Base-by-base conservation (phyloP, 2,113 vertebrate genomes). In the Megatriorchis doriae region DNA sequence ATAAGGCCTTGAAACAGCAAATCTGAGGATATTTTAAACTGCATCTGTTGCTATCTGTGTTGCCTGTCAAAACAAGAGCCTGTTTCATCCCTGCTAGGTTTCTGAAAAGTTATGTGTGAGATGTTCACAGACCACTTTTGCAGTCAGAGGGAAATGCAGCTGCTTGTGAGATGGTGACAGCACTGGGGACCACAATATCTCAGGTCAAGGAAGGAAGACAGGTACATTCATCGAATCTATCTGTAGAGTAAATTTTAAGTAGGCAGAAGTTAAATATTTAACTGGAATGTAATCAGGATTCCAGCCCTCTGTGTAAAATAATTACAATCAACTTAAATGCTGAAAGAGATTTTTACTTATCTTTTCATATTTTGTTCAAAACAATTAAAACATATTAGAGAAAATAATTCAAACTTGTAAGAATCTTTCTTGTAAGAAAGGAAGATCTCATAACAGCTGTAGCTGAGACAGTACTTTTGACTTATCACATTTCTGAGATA, bases 401-500 rank as follows among this genome's bases (percentile, higher is more conserved):
- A 74, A 81, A 90, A 86, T 34, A 84, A 73, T 72, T 81, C 15
- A 66, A 62, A 58, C 58, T 80, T 79, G 34, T 63, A 61, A 89
- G 88, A 97, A 79, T 26, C 42, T 63, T 70, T 55, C 38, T 61
- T 85, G 18, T 47, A 72, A 61, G 61, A 72, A 84, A 90, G 48
- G 26, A 50, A 86, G 80, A 84, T 72, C 61, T 81, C 29, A 1
- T 43, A 86, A 62, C 61, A 87, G 38, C 42, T 63, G 27, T 80
- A 74, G n/a, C 53, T 73, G 63, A 66, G 72, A 86, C n/a, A 78
- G 73, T 86, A 67, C 84, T 93, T 95, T 42, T 50, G 43, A 90
- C 36, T 86, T 94, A 93, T 4, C 43, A 83, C 65, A 56, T 95
- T 90, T 88, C 65, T 94, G 72, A 94, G 62, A 94, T 86, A 91